Base-by-base conservation (phyloP, 2,888 invertebrate genomes). In the Apocheima hispidaria region DNA sequence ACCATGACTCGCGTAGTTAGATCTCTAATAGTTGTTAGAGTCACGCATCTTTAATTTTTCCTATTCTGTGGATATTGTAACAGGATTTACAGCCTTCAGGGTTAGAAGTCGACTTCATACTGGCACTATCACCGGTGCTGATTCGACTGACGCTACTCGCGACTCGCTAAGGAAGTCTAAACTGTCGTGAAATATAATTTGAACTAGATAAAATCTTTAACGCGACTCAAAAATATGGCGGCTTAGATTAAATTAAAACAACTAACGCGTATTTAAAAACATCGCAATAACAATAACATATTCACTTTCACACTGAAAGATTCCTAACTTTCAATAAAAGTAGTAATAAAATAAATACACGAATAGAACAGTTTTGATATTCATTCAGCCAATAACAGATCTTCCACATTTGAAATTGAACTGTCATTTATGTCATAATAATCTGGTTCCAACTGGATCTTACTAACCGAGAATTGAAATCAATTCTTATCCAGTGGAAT, bases 381-480 rank as follows among this genome's bases (percentile, higher is more conserved):
- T 21, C 35, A 49, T 30, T 56, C 48, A 35, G 41, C 68, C 70
- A 70, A 70, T 69, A 33, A 35, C 18, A 52, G 48, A 56, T 59
- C 58, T 53, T 64, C 44, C 30, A 64, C 48, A 63, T 67, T 63
- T 66, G 60, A 65, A 69, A 68, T 70, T 54, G 61, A 70, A 67
- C 65, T 67, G 65, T 66, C 64, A 64, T 68, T 65, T 68, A 61
- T 49, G 66, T 67, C 65, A 67, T 65, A 28, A 48, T 56, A 54
- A 28, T 43, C 63, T 30, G 23, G 48, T 60, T 36, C 35, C 44
- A 49, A 55, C 57, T 41, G 30, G 46, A 58, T 51, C 3, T 53
- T 18, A 16, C n/a, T n/a, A 6, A 33, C 12, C 36, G 1, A 10
- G 18, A 58, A 40, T 51, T 43, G 23, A 54, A 58, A 44, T 51